Evolutionary conservation across 2,113 vertebrate species (phyloP), one percentile per base, ranked within the genome.

Genomic region (Gymnocephalus cernua): DNA sequence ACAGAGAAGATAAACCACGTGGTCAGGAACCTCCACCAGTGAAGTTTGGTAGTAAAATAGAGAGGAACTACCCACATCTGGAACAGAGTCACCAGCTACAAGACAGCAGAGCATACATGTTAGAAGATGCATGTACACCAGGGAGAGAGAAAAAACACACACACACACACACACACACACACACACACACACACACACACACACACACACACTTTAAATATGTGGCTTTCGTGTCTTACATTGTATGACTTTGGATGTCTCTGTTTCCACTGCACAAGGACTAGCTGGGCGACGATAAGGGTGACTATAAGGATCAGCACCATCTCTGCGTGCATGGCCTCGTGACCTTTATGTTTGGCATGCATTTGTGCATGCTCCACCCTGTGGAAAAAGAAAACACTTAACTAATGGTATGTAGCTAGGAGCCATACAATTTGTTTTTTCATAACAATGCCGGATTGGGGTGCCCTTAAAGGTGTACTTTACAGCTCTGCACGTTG

Each of bases 51-150:
- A 15, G 98, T 99, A 95, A 99, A 99, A 93, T 99, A 99, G 67
- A 99, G 96, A 35, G 98, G 98, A 48, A 99, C 97, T 51, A 99
- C 97, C 98, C 98, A 99, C 98, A 99, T 99, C 96, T 99, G 98
- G 95, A 99, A 99, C 79, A 99, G 96, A 62, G 98, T 99, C 93
- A 99, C 97, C 96, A 99, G 95, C 98, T 99, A 94, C 59, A 92
- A 91, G 61, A 90, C 77, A 86, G 72, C 47, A 82, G 13, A 74
- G 41, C 1, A 3, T 4, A 80, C 6, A 13, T 7, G 58, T 87
- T 82, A 88, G 27, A 73, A 50, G 10, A 66, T 15, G 48, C 0
- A 63, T 13, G 32, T 35, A 57, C 5, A 21, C 11, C 14, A 51
- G 29, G n/a, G 18, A 58, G 19, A n/a, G n/a, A n/a, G n/a, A n/a